Base-by-base conservation (phyloP, 1,140 invertebrate genomes). In the Camponotus floridanus region DNA sequence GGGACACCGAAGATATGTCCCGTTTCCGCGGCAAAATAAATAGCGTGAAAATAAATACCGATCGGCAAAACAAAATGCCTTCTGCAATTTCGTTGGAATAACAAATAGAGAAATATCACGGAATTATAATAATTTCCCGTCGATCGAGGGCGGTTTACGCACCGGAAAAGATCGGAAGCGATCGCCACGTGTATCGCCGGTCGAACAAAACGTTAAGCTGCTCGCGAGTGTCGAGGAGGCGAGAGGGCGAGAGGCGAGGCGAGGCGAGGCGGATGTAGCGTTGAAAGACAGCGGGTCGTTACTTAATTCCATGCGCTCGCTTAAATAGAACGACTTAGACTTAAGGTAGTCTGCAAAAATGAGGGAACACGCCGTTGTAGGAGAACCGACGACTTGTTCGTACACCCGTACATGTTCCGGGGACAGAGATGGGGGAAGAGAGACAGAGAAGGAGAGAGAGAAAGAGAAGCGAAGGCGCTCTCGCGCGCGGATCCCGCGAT, bases 261-360 rank as follows among this genome's bases (percentile, higher is more conserved):
- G 86, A 59, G 86, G 85, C 59, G 88, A 93, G 92, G 90, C 91
- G 91, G 93, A 93, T 92, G 90, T 92, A 88, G 90, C 90, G 92
- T 91, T 93, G 93, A 93, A 92, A 93, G 92, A 93, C 92, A 93
- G 92, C 89, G 91, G 84, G 89, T 93, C 91, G 92, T 93, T 93
- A 93, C 92, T 93, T 93, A 93, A 93, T 93, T 93, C 93, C 91
- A 92, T 91, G 91, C 91, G 91, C 83, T 93, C 91, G 92, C 90
- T 93, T 93, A 93, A 93, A 93, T 93, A 93, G 93, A 93, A 93
- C 92, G 92, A 92, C 92, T 92, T 91, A 91, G 93, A 92, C 92
- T 92, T 90, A 88, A 92, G 90, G 91, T 92, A 92, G 92, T 94
- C 91, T 93, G 92, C 89, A 93, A 93, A 94, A 94, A 93, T 93